Evolutionary conservation across 1,140 invertebrate species (phyloP), one percentile per base, ranked within the genome.

Genomic region (Heliothis virescens): DNA sequence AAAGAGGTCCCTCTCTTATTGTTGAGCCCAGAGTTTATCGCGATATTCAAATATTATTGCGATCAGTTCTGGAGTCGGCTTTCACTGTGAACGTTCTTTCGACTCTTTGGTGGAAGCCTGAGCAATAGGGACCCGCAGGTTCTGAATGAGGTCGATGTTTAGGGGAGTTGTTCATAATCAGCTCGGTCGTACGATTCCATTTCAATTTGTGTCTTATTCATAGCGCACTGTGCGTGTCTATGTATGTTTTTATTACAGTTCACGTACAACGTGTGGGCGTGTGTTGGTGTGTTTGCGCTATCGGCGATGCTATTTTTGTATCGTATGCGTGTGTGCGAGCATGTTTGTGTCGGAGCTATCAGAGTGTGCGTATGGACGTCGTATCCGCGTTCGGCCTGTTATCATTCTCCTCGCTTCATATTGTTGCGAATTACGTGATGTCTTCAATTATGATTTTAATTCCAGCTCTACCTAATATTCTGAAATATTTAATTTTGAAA

Each of bases 191-290:
- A 82, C 82, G 81, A 87, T 90, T 89, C 83, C 87, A 88, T 91
- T 93, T 90, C 85, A 89, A 90, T 91, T 90, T 84, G 86, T 89
- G 79, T 89, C 80, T 91, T 92, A 91, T 91, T 92, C 89, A 89
- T 92, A 90, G 91, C 90, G 79, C 87, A 81, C 83, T 89, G 85
- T 85, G 83, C 79, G 80, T 90, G 85, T 87, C 85, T 94, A 89
- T 91, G 90, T 90, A 90, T 93, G 90, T 92, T 93, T 90, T 94
- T 92, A 93, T 92, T 92, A 92, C 91, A 91, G 89, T 93, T 91
- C 91, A 92, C 87, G 88, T 91, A 92, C 89, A 83, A 81, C 80
- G 89, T 87, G 92, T 93, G 89, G 90, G 91, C 89, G 90, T 93
- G 90, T 94, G 91, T 94, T 92, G 88, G 91, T 92, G 90, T 92